Base-by-base conservation (phyloP, 2,797 vertebrate genomes). In the Anniella stebbinsi region DNA sequence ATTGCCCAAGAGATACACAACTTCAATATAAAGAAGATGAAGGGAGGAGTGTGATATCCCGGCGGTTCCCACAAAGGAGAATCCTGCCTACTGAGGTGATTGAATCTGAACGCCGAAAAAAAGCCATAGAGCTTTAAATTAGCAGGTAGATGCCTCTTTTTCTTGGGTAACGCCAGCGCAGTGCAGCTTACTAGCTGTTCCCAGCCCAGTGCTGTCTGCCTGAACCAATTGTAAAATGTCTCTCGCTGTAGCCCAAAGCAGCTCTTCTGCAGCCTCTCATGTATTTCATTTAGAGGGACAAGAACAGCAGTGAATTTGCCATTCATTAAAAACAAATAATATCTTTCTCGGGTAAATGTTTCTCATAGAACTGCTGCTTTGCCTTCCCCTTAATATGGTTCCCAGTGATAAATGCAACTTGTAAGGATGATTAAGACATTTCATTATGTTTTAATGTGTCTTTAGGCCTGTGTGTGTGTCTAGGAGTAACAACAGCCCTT, bases 401-500 rank as follows among this genome's bases (percentile, higher is more conserved):
- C 86, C 51, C 90, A 88, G 90, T 94, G 89, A 96, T 93, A 95
- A 96, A 96, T 96, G 94, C 89, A 94, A 91, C 94, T 95, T 92
- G 92, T 93, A 95, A 95, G 94, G 87, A 94, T 95, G 94, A 95
- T 96, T 96, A 96, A 96, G 95, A 91, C 87, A 96, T 94, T 95
- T 94, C 91, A 95, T 96, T 96, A 94, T 92, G 91, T 93, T 96
- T 96, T 95, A 96, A 95, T 96, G 84, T 93, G 91, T 95, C 95
- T 96, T 95, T 91, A 94, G 94, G 94, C 87, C 91, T 95, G 66
- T 91, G 84, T 91, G 90, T 95, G 89, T 91, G 84, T 91, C 91
- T 95, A 88, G 89, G 80, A 91, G 92, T 80, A 95, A 91, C 1
- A 95, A 89, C 2, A 3, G 12, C 94, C 63, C 33, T 93, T 93